Base-by-base conservation (phyloP, 2,797 vertebrate species). In the Hoplostethus mediterraneus region DNA sequence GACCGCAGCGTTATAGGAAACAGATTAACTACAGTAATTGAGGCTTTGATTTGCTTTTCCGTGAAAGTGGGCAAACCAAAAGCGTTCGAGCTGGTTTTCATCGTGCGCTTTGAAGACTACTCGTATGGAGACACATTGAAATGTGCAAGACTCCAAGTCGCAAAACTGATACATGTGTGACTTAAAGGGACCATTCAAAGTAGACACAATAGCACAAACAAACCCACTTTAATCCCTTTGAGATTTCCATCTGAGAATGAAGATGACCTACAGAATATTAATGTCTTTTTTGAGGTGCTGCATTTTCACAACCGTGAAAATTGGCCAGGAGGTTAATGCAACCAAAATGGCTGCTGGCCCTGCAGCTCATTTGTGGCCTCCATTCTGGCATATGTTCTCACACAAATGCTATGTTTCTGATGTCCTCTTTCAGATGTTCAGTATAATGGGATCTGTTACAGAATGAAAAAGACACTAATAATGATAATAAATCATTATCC, bases 1-100 rank as follows among this genome's bases (percentile, higher is more conserved):
- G 38, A 60, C 60, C 62, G 28, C 10, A 14, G 42, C 72, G 82
- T 81, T 84, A 88, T 82, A 85, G 86, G 86, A 85, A 93, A 89
- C 79, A 80, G 84, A 91, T 93, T 85, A 84, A 79, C 76, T 69
- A 56, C 64, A 77, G 80, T 44, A 81, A 88, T 66, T 56, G 72
- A 71, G 57, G 70, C 84, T 89, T 88, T 89, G 86, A 89, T 87
- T 84, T 80, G 67, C 63, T 61, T 38, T 65, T 82, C n/a, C 88
- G 87, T 81, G 79, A 89, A 88, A 89, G 86, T 68, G 79, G 76
- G 68, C 58, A 64, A 70, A 77, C 67, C 54, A 59, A 77, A 83
- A 21, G 69, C 44, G 30, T 12, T 58, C 33, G 17, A 54, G 77
- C 59, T 73, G 68, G 58, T 64, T 86, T 77, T 80, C 60, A 79